These are phyloP conservation scores for Maccullochella peelii DNA, from an alignment of 2,113 vertebrate genomes.

Conservation along the genomic window DNA sequence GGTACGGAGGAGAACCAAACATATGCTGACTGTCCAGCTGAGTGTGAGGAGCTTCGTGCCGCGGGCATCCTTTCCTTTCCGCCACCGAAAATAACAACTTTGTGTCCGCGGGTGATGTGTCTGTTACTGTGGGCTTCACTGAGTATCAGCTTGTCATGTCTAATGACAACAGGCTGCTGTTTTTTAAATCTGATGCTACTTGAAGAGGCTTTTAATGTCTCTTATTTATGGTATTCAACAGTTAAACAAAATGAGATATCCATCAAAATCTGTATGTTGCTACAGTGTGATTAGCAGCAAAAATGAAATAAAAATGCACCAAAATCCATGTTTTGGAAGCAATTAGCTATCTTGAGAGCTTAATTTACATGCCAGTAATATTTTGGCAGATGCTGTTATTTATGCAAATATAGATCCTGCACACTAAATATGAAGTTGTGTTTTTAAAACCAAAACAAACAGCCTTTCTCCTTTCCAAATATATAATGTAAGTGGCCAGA, in stretches of 20 bases:
- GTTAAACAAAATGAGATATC: not conserved
- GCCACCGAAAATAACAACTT: conserved; percentile 23
- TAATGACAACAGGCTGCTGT: not conserved
- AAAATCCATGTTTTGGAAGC: not conserved
- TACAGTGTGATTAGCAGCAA: not conserved
- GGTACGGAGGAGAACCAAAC: conserved; percentile 82
- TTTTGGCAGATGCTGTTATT: too few relatives aligned
- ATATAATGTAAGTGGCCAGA: not conserved
- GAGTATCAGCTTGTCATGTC: not conserved
- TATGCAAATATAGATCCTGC: not conserved
- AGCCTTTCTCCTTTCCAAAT: not conserved
- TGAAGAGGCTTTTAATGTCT: not conserved
- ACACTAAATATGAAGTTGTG: not conserved
- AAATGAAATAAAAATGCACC: not conserved
- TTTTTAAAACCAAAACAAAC: not conserved
- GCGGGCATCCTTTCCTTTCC: not conserved
- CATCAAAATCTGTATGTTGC: not conserved
- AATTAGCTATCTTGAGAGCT: not conserved
- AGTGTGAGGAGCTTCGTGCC: conserved; percentile 33
- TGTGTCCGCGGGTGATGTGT: conserved; percentile 4
- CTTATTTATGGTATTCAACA: not conserved
- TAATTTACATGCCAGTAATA: not conserved
- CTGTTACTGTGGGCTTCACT: not conserved
- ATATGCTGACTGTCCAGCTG: conserved; percentile 57
- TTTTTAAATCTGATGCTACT: not conserved